Evolutionary conservation across 2,888 invertebrate species (phyloP), one percentile per base, ranked within the genome.

Genomic region (Mycogona germanica): DNA sequence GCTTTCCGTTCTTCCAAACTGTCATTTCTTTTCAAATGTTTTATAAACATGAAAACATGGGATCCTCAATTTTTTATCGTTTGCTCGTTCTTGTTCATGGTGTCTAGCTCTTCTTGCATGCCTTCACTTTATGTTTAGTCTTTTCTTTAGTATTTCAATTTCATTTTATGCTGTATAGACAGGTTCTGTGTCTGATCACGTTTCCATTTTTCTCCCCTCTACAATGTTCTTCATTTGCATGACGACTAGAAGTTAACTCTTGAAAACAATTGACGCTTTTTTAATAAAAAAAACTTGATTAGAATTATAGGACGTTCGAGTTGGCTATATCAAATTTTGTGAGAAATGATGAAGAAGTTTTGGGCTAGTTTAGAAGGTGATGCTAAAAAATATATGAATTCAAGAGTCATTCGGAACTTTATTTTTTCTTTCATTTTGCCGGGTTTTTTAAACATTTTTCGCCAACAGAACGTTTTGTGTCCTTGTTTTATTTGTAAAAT

Each of bases 101-200:
- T 35, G 17, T 17, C 7, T 17, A 35, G 25, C 17, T 21, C 37
- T 9, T 37, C n/a, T 19, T 5, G 2, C 37, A 25, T 17, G 23
- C 29, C 14, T 47, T 47, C 19, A 12, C n/a, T 17, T 23, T 44
- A 30, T 28, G 47, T 29, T 14, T 47, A 30, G 30, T 29, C 14
- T 30, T 47, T 25, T 47, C 19, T 19, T 29, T 23, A 61, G 56
- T 46, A 55, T 3, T 26, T 21, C 42, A 25, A 9, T 26, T 26
- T 42, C n/a, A 42, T 7, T 42, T 25, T 28, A 25, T 25, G 28
- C 28, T 23, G 14, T 23, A 25, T 17, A 4, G 4, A 42, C 25
- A n/a, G 42, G 23, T 42, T 23, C 28, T 42, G 42, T 5, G n/a
- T 23, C 3, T 42, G 28, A 1, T 23, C 25, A n/a, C 23, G 23